These are phyloP conservation scores for Oedothorax gibbosus DNA, from an alignment of 1,140 invertebrate species.

Conservation along the genomic window DNA sequence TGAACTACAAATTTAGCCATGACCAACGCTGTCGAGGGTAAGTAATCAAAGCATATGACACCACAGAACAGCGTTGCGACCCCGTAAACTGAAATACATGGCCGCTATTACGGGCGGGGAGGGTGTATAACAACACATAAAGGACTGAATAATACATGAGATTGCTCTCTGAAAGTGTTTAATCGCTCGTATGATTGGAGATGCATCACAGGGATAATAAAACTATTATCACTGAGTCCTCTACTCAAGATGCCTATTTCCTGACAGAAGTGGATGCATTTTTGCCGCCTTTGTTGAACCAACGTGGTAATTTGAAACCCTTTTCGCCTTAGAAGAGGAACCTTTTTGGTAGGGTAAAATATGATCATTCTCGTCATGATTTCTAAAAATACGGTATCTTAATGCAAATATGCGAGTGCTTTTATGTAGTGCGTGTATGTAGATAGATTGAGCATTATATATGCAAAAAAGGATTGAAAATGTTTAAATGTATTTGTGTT, in stretches of 20 bases:
- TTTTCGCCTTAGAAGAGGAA: not conserved
- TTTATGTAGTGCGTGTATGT: too few relatives aligned
- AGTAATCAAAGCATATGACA: too few relatives aligned
- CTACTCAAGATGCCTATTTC: slow-evolving; percentile 52
- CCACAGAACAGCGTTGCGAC: too few relatives aligned
- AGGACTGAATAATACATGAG: slow-evolving; percentile 56
- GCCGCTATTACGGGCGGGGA: not conserved
- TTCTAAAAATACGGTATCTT: slow-evolving; percentile 6
- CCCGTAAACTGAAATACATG: not conserved
- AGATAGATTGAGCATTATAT: too few relatives aligned
- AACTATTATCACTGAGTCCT: slow-evolving; percentile 56
- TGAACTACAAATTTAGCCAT: too few relatives aligned
- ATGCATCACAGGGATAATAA: slow-evolving; percentile 55
- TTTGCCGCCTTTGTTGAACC: slow-evolving; percentile 12
- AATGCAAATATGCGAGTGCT: not conserved
- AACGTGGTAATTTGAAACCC: slow-evolving; percentile 44
- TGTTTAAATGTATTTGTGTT: too few relatives aligned
- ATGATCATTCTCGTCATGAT: not conserved
- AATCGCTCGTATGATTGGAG: slow-evolving; percentile 58
- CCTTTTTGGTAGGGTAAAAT: not conserved
- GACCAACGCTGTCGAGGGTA: too few relatives aligned
- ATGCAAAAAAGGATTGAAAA: too few relatives aligned
- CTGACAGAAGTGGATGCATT: slow-evolving; percentile 26
- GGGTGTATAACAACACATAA: slow-evolving; percentile 2
- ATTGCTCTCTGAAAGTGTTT: slow-evolving; percentile 45